These are phyloP conservation scores for Lepus timidus DNA, from an alignment of 2,113 vertebrate species.

Conservation along the genomic window DNA sequence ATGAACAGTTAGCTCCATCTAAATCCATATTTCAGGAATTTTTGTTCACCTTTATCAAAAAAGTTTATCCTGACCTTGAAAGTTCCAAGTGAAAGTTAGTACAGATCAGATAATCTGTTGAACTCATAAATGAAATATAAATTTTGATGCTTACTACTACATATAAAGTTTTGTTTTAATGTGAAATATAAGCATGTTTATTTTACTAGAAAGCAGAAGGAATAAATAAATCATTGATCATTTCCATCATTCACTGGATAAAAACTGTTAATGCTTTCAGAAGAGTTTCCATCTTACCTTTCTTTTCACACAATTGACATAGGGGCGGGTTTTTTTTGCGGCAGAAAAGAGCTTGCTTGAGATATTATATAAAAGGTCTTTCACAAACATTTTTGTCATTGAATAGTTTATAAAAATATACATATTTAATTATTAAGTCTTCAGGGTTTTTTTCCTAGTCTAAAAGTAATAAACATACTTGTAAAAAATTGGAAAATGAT, in stretches of 20 bases:
- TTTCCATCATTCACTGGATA: background rate
- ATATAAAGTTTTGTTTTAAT: background rate
- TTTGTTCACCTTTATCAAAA: background rate
- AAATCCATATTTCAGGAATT: slow-evolving; percentile 1
- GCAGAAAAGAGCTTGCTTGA: too few relatives aligned
- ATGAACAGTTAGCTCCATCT: background rate
- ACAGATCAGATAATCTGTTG: background rate
- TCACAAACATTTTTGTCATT: background rate
- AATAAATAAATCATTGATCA: background rate
- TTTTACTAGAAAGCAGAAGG: background rate
- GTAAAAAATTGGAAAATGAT: background rate
- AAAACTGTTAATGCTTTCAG: background rate
- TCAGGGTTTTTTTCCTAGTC: background rate
- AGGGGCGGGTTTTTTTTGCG: too few relatives aligned
- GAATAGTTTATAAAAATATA: background rate
- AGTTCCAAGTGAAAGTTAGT: background rate
- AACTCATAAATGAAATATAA: background rate
- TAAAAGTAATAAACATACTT: background rate
- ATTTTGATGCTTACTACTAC: background rate
- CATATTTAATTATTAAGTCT: background rate
- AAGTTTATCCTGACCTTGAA: slow-evolving; percentile 23
- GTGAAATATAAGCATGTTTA: background rate
- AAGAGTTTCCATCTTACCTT: background rate
- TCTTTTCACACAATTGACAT: background rate
- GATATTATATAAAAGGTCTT: background rate